Conservation (phyloP, 92 coral and sea anemone species). For the Virgularia gustaviana region DNA sequence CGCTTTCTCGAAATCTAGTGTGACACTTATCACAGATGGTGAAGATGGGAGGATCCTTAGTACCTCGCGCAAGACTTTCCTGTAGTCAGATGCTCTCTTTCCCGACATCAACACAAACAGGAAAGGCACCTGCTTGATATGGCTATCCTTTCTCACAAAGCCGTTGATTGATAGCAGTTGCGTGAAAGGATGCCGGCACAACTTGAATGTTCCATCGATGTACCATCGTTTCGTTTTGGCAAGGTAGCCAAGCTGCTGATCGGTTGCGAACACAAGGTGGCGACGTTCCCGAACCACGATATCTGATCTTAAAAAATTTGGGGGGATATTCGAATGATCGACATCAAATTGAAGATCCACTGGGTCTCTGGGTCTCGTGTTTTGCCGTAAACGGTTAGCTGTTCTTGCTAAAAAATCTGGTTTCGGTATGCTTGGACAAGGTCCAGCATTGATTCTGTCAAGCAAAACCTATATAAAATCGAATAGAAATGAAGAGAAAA, state of each 20-base stretch:
- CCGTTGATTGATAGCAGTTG: too few species aligned
- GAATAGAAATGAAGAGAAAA: neutral
- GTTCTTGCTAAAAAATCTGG: neutral
- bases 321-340: neutral
- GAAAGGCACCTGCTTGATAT: too few species aligned
- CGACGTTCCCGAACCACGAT: neutral
- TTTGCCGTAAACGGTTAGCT: constrained; percentile 1
- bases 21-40: constrained; percentile 17
- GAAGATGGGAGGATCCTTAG: neutral
- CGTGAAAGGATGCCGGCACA: too few species aligned
- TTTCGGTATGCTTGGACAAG: constrained; percentile 1
- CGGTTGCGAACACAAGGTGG: neutral
- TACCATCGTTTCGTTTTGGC: neutral
- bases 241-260: neutral
- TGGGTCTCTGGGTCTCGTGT: neutral
- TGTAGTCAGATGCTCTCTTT: too few species aligned
- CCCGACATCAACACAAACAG: too few species aligned
- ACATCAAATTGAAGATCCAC: neutral
- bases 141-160: too few species aligned
- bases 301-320: neutral
- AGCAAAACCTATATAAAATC: constrained; percentile 4
- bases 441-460: neutral
- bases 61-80: neutral
- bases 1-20: too few species aligned
- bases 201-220: too few species aligned